phyloP scores from a whole-genome alignment of 2,888 invertebrate species.

The Limenitis camilla region DNA sequence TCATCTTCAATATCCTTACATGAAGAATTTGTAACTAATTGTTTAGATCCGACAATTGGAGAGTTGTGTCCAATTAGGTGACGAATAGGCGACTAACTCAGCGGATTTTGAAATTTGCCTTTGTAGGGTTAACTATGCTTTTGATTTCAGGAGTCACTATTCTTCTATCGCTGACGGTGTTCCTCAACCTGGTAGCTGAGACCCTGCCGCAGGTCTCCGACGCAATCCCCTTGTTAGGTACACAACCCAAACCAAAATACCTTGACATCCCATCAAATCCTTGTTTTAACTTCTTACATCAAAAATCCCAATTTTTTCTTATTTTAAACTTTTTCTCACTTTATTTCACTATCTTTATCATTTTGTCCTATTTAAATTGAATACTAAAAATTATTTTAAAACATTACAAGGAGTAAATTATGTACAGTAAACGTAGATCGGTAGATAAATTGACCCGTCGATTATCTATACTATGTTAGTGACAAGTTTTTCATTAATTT shows the following conservation, averaged over 20 bases:
- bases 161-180: constrained; percentile 99
- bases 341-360: constrained; percentile 27
- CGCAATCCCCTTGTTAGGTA: constrained; percentile 99
- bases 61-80: constrained; percentile 36
- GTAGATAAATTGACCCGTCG: constrained; percentile 4
- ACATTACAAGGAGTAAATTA: constrained; percentile 73
- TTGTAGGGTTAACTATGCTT: constrained; percentile 71
- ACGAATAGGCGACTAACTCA: background rate
- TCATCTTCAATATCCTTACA: background rate
- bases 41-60: constrained; percentile 26
- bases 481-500: constrained; percentile 17
- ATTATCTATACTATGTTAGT: constrained; percentile 21
- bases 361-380: constrained; percentile 34
- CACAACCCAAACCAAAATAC: constrained; percentile 68
- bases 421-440: constrained; percentile 28
- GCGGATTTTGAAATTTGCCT: constrained; percentile 12
- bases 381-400: constrained; percentile 60
- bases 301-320: constrained; percentile 38
- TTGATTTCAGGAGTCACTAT: constrained; percentile 98
- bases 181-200: constrained; percentile 99
- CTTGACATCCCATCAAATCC: constrained; percentile 44
- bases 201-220: constrained; percentile 99
- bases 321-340: constrained; percentile 36
- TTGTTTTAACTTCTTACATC: constrained; percentile 47
- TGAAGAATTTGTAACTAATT: background rate